Conservation (phyloP, 2,113 vertebrate genomes). For the Dendrocopos noguchii region DNA sequence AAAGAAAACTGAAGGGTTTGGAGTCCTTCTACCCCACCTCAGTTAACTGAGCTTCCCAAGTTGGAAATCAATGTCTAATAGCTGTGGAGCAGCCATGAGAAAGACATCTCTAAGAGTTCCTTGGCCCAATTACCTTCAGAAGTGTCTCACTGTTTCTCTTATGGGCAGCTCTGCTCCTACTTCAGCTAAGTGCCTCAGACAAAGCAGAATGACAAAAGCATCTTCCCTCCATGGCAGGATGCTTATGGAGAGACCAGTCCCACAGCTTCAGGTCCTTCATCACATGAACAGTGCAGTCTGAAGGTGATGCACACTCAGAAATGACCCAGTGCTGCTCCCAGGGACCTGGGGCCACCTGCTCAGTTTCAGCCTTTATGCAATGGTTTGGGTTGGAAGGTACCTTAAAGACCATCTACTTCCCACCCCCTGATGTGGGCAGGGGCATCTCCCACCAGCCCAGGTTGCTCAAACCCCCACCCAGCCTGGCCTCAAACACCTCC, state of each 20-base stretch:
- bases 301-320: rapidly evolving
- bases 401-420: too few species aligned
- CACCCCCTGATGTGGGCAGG: too few species aligned
- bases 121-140: not conserved
- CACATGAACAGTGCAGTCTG: rapidly evolving
- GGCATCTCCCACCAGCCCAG: too few species aligned
- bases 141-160: not conserved
- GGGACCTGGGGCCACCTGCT: not conserved
- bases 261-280: not conserved
- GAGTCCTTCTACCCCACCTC: not conserved
- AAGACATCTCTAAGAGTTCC: not conserved
- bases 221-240: not conserved
- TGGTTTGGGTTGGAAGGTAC: too few species aligned
- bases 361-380: too few species aligned
- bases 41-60: not conserved
- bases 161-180: not conserved
- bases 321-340: not conserved
- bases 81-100: not conserved
- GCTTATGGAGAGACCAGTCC: not conserved
- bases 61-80: not conserved
- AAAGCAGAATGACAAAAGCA: not conserved
- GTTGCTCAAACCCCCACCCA: too few species aligned
- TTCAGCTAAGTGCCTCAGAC: not conserved
- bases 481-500: too few species aligned
- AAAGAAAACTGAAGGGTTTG: not conserved